Percentiles rank a stretch among this genome's conserved stretches.
Evolutionary conservation across 2,888 invertebrate genomes (phyloP).

Genomic region (Actias luna): DNA sequence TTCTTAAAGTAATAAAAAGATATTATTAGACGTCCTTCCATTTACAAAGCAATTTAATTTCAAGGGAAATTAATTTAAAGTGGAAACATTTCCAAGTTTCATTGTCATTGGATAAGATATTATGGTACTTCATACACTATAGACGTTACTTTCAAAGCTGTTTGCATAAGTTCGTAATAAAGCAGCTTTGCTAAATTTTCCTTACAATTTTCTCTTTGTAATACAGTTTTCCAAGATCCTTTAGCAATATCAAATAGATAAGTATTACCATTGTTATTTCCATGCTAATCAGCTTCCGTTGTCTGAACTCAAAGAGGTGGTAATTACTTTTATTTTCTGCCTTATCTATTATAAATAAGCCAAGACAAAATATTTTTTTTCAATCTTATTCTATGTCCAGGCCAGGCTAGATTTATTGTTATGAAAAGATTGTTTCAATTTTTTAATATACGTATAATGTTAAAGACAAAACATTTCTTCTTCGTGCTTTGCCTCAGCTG

Average conservation of each 20-base stretch:
- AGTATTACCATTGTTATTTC: background rate
- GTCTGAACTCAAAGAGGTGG: no score
- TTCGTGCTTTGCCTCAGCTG: no score
- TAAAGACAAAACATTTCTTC: no score
- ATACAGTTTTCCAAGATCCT: background rate
- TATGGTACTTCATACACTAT: background rate
- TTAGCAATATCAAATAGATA: background rate
- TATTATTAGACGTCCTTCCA: background rate
- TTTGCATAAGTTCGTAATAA: slow-evolving; percentile 7
- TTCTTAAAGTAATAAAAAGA: background rate
- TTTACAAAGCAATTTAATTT: background rate
- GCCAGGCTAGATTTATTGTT: no score
- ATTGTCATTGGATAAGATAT: background rate
- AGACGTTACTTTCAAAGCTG: background rate
- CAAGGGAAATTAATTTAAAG: background rate
- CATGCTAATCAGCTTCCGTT: background rate
- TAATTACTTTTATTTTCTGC: no score
- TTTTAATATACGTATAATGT: no score
- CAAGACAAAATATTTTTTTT: no score
- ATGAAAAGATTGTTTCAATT: no score
- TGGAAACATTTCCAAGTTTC: background rate
- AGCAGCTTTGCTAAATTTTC: background rate
- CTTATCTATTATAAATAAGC: no score
- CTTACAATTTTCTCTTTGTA: slow-evolving; percentile 4
- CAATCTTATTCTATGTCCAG: no score